A percentile compares a stretch with the other conserved stretches of the same genome.
These are phyloP conservation scores for Pelochelys cantorii DNA, from an alignment of 2,797 vertebrate species.

Conservation along the genomic window DNA sequence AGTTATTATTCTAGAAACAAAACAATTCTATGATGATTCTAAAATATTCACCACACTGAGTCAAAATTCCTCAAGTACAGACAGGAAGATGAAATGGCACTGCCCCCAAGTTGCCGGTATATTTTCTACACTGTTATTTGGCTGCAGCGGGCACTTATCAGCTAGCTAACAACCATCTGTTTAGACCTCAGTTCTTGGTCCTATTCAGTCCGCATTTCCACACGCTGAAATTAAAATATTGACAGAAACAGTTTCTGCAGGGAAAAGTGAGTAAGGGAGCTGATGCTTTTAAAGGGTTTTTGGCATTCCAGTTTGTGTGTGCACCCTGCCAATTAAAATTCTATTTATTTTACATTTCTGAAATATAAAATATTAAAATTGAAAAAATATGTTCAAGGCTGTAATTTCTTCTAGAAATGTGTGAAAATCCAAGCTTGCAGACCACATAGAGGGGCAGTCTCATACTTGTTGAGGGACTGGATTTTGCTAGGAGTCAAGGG, in stretches of 20 bases:
- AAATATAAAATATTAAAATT: constrained; percentile 1
- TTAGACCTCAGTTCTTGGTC: constrained; percentile 27
- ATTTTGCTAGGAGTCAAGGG: not conserved
- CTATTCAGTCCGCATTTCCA: constrained; percentile 13
- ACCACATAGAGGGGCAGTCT: fast-evolving
- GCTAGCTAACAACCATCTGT: constrained; percentile 42
- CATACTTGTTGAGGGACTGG: fast-evolving
- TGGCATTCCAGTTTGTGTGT: not conserved
- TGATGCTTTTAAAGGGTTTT: not conserved
- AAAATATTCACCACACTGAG: not conserved
- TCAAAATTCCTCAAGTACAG: not conserved
- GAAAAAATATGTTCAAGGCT: not conserved
- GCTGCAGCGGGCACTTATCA: constrained; percentile 21
- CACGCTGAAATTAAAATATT: constrained; percentile 57
- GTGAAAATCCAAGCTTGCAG: fast-evolving
- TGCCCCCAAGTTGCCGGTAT: not conserved
- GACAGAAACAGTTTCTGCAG: constrained; percentile 65
- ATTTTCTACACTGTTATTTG: not conserved
- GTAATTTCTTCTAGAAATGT: not conserved
- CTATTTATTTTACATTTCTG: constrained; percentile 14
- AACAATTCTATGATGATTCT: not conserved
- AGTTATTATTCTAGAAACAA: not conserved
- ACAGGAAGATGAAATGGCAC: not conserved
- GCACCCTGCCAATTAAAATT: not conserved
- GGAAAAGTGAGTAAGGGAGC: not conserved